Conservation (phyloP, 1,140 invertebrate genomes). For the Littorina saxatilis region DNA sequence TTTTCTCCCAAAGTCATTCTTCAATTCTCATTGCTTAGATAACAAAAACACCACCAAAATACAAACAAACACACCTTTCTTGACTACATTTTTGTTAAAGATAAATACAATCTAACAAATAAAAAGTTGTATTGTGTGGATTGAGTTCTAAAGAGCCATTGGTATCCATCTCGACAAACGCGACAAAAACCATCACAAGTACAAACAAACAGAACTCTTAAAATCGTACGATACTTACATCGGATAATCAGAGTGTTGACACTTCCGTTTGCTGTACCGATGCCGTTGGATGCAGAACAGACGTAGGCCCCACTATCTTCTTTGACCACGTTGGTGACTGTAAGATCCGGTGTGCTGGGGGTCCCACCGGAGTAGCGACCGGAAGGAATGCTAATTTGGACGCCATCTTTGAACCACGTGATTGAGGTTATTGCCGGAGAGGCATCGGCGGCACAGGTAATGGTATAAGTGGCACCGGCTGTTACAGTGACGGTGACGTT, state of each 20-base stretch:
- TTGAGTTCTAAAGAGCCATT: too few relatives aligned
- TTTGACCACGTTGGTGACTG: neutral
- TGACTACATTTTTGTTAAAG: too few relatives aligned
- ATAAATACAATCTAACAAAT: too few relatives aligned
- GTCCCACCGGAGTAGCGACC: neutral
- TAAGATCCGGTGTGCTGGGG: neutral
- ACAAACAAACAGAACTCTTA: too few relatives aligned
- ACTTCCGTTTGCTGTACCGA: constrained; percentile 8
- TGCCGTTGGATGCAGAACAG: constrained; percentile 13
- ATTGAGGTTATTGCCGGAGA: neutral
- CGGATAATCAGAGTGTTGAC: neutral
- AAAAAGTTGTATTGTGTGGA: too few relatives aligned
- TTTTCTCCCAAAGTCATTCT: too few relatives aligned
- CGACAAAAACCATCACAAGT: too few relatives aligned
- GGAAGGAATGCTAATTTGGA: neutral
- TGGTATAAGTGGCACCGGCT: neutral
- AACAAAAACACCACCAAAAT: too few relatives aligned
- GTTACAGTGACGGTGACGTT: constrained; percentile 16
- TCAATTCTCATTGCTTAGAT: too few relatives aligned
- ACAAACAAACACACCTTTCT: too few relatives aligned
- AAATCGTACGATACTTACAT: neutral
- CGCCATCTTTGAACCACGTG: constrained; percentile 29
- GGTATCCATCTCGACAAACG: too few relatives aligned
- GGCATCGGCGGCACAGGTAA: neutral
- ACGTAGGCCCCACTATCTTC: constrained; percentile 8